A percentile compares a stretch with the other conserved stretches of the same genome.
Evolutionary conservation across 2,113 vertebrate species (phyloP).

Genomic region (Propithecus coquereli): DNA sequence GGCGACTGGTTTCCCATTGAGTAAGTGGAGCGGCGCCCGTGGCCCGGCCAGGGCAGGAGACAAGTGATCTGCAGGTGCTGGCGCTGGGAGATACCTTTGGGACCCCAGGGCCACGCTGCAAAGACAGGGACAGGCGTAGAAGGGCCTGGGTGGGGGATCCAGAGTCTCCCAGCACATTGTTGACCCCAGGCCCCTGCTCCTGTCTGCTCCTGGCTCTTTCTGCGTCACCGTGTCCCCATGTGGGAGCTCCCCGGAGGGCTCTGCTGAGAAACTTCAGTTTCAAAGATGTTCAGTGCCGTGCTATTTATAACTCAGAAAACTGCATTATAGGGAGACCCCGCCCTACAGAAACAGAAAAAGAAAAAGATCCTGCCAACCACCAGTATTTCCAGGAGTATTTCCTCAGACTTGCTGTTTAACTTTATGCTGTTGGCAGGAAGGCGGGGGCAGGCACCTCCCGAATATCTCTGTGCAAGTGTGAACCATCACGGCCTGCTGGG

Average conservation of each 20-base stretch:
- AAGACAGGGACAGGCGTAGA: background rate
- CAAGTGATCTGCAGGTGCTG: fast-evolving
- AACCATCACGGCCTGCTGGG: background rate
- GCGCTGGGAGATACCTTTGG: background rate
- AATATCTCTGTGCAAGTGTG: background rate
- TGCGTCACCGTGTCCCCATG: background rate
- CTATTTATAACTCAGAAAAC: background rate
- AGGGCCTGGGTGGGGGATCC: background rate
- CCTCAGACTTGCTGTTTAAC: background rate
- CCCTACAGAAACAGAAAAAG: background rate
- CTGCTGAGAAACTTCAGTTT: background rate
- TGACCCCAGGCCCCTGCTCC: no score
- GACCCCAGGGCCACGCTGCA: fast-evolving
- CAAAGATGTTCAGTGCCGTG: background rate
- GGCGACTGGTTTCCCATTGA: slow-evolving; percentile 99
- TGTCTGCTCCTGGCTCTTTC: background rate
- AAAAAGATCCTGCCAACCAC: background rate
- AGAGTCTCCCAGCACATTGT: background rate
- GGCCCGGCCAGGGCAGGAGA: no score
- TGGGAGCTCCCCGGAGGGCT: background rate
- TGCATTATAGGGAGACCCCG: no score
- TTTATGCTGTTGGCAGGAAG: background rate
- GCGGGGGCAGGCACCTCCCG: fast-evolving
- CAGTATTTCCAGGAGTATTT: background rate
- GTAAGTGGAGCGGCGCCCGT: slow-evolving; percentile 79